Evolutionary conservation across 2,888 invertebrate species (phyloP).

Genomic region (Eumacrocentrus americanus): DNA sequence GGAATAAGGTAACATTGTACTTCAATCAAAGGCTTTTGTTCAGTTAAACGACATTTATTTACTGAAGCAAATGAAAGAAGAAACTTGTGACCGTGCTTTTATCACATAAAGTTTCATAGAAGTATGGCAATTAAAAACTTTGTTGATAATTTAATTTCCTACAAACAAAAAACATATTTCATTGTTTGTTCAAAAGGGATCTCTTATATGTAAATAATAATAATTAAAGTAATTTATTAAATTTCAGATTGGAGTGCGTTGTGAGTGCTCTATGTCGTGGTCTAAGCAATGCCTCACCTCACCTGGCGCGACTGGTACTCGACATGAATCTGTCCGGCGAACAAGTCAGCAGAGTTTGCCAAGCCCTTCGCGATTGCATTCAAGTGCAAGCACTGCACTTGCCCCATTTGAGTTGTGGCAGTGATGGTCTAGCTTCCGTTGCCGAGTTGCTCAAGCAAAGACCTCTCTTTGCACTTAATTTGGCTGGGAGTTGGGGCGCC

Average conservation of each 20-base stretch:
- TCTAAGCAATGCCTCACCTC: constrained; percentile 52
- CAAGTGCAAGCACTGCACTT: constrained; percentile 64
- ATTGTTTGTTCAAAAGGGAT: not conserved
- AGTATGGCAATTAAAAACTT: too few species aligned
- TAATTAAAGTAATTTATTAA: too few species aligned
- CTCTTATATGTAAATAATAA: too few species aligned
- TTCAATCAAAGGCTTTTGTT: too few species aligned
- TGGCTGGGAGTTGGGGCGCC: constrained; percentile 65
- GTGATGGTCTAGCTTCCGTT: constrained; percentile 64
- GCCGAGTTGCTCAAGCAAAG: constrained; percentile 62
- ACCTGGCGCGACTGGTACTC: constrained; percentile 63
- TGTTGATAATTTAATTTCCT: too few species aligned
- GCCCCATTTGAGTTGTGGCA: constrained; percentile 65
- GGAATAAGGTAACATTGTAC: too few species aligned
- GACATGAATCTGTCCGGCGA: constrained; percentile 65
- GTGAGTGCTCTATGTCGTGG: constrained; percentile 64
- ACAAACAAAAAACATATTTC: too few species aligned
- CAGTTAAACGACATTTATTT: too few species aligned
- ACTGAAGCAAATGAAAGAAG: too few species aligned
- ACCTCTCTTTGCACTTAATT: constrained; percentile 63
- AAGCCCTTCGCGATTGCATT: constrained; percentile 62
- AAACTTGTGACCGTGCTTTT: too few species aligned
- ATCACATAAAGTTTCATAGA: too few species aligned
- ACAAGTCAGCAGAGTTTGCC: constrained; percentile 65
- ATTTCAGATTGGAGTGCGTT: constrained; percentile 63